These are phyloP conservation scores for Ophioderma brevispina DNA, from an alignment of 35 echinoderm and acorn worm genomes.

Conservation along the genomic window DNA sequence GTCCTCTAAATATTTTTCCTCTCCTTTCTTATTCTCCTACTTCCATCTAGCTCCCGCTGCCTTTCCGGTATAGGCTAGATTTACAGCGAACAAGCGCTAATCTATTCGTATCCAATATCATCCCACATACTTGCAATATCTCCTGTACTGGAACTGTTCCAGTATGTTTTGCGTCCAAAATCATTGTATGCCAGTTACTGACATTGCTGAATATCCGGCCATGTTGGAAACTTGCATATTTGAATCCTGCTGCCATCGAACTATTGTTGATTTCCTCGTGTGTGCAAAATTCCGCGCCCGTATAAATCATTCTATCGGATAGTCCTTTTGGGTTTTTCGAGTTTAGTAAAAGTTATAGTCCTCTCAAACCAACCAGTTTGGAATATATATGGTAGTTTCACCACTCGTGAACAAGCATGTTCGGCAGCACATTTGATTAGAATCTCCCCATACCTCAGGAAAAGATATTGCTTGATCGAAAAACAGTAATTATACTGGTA, in stretches of 20 bases:
- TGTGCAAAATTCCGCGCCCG: constrained; percentile 48
- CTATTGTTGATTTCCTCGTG: constrained; percentile 30
- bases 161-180: not conserved
- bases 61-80: no score
- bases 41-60: no score
- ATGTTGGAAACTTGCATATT: not conserved
- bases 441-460: constrained; percentile 29
- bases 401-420: constrained; percentile 57
- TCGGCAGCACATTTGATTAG: not conserved
- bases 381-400: constrained; percentile 53
- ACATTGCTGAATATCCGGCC: not conserved
- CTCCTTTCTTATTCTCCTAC: no score
- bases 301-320: constrained; percentile 14
- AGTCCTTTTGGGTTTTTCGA: no score
- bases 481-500: constrained; percentile 63
- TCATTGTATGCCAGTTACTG: not conserved
- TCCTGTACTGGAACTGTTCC: not conserved
- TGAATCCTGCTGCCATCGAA: not conserved
- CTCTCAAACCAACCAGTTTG: constrained; percentile 22
- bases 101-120: not conserved
- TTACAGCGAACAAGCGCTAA: no score
- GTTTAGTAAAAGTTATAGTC: constrained; percentile 19
- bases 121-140: not conserved
- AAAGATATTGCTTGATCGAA: constrained; percentile 65
- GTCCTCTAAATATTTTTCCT: no score